A percentile compares a stretch with the other conserved stretches of the same genome.
Evolutionary conservation across 2,888 invertebrate genomes (phyloP).

Genomic region (Mythimna loreyi): DNA sequence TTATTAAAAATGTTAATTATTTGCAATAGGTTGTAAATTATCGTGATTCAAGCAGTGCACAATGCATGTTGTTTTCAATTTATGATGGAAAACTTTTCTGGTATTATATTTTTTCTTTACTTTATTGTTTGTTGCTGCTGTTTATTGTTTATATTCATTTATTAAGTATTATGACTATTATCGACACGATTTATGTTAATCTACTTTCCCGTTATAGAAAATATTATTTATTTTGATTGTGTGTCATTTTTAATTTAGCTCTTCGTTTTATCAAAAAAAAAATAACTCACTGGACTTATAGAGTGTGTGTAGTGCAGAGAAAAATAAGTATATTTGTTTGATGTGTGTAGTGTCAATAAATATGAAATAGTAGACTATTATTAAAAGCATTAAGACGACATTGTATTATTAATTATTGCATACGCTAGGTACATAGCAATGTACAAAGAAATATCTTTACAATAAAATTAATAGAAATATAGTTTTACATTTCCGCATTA

Average conservation of each 20-base stretch:
- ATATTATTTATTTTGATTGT: no score
- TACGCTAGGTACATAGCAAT: slow-evolving; percentile 12
- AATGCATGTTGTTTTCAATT: no score
- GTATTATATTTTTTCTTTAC: neutral
- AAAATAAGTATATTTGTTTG: neutral
- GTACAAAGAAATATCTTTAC: slow-evolving; percentile 24
- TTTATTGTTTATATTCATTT: neutral
- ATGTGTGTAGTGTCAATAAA: neutral
- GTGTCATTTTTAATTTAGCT: no score
- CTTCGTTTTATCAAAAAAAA: neutral
- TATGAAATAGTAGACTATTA: neutral
- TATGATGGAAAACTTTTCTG: slow-evolving; percentile 1
- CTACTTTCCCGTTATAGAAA: neutral
- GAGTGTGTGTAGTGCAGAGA: no score
- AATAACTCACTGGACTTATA: neutral
- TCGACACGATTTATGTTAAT: neutral
- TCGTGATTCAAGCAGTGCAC: neutral
- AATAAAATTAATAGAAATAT: slow-evolving; percentile 33
- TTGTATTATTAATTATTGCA: slow-evolving; percentile 21
- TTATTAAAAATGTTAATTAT: slow-evolving; percentile 29
- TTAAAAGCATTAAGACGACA: slow-evolving; percentile 9
- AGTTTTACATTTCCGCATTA: slow-evolving; percentile 59
- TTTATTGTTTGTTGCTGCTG: neutral
- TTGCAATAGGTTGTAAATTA: slow-evolving; percentile 7
- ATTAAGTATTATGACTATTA: no score